Percentiles rank a stretch among this genome's conserved stretches.
Evolutionary conservation across 1,140 invertebrate genomes (phyloP).

Genomic region (Drosophila sp.): DNA sequence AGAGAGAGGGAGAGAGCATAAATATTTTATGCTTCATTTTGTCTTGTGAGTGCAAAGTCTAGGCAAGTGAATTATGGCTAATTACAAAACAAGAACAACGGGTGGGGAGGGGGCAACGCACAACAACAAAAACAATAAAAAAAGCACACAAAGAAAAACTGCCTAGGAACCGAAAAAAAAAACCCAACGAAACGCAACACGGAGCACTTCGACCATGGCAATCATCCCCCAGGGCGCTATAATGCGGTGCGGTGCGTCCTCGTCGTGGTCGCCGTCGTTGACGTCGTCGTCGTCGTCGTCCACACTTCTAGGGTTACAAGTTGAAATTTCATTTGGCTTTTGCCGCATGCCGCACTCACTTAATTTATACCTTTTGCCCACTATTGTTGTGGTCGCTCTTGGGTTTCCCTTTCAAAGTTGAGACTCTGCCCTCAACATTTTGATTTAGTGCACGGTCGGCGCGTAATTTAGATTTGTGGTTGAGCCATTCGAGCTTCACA

Average conservation of each 20-base stretch:
- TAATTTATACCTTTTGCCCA: conserved; percentile 72
- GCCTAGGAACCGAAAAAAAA: conserved; percentile 24
- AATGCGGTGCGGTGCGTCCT: conserved; percentile 62
- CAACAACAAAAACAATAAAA: conserved; percentile 15
- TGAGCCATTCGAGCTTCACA: conserved; percentile 43
- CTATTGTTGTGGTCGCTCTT: conserved; percentile 62
- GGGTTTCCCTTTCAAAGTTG: conserved; percentile 65
- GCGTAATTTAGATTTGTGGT: conserved; percentile 81
- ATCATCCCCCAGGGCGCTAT: conserved; percentile 75
- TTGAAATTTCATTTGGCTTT: conserved; percentile 64
- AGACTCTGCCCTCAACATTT: conserved; percentile 37
- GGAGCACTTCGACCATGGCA: conserved; percentile 43
- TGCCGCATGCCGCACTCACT: conserved; percentile 50
- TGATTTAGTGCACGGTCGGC: conserved; percentile 70
- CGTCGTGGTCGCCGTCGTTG: conserved; percentile 11
- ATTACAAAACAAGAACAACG: conserved; percentile 53
- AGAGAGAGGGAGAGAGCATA: conserved; percentile 53
- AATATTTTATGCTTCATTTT: conserved; percentile 81
- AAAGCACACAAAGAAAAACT: conserved; percentile 24
- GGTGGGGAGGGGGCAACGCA: conserved; percentile 9
- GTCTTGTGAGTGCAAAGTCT: conserved; percentile 59
- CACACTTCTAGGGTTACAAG: conserved; percentile 78
- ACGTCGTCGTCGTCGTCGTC: conserved; percentile 46
- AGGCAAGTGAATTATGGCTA: conserved; percentile 78
- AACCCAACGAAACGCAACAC: conserved; percentile 26